Conservation (phyloP, 2,113 vertebrate species). For the Manacus vitellinus region DNA sequence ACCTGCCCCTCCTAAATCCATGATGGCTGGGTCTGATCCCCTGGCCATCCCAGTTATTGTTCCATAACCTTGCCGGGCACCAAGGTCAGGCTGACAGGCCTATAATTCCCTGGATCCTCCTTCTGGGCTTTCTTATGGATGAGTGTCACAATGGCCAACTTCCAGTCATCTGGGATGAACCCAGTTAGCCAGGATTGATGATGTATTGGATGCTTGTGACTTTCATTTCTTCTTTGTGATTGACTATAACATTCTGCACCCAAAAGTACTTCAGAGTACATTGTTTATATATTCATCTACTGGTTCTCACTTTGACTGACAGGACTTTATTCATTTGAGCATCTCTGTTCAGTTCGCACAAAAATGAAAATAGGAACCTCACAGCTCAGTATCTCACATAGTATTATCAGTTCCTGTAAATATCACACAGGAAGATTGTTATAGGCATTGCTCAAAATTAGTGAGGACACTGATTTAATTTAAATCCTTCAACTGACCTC, state of each 20-base stretch:
- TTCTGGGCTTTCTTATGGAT: background rate
- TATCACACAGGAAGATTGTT: background rate
- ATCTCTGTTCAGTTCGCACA: background rate
- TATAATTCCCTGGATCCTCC: background rate
- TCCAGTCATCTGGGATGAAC: background rate
- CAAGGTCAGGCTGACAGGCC: background rate
- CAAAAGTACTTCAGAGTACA: background rate
- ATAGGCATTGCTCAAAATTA: background rate
- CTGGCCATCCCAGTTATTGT: background rate
- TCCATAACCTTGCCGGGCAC: background rate
- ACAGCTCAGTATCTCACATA: background rate
- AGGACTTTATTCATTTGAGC: background rate
- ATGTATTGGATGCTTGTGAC: background rate
- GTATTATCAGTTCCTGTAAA: background rate
- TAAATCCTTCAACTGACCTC: background rate
- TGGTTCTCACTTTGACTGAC: background rate
- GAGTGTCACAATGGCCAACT: background rate
- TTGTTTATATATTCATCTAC: background rate
- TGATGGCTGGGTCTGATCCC: background rate
- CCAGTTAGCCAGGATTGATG: background rate
- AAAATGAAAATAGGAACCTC: background rate
- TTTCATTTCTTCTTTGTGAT: background rate
- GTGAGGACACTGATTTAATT: background rate
- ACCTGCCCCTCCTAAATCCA: background rate
- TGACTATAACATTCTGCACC: background rate